Conservation (phyloP, 1,140 invertebrate genomes). For the Zaprionus ornatus region DNA sequence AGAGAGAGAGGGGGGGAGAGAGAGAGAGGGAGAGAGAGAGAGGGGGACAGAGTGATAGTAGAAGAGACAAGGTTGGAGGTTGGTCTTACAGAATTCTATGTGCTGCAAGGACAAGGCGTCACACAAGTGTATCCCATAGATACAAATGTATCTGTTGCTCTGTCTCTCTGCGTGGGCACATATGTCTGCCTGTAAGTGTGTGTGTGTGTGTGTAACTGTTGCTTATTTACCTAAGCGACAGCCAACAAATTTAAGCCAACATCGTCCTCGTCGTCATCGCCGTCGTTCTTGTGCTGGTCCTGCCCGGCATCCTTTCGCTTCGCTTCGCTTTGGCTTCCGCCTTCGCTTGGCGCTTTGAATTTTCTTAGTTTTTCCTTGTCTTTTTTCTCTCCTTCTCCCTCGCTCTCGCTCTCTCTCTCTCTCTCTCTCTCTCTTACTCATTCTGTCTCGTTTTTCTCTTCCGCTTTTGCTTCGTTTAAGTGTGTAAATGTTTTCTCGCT, state of each 20-base stretch:
- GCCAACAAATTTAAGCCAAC: constrained; percentile 47
- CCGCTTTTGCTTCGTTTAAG: constrained; percentile 47
- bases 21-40: too few species aligned
- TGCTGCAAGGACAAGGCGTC: constrained; percentile 18
- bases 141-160: constrained; percentile 11
- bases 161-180: background rate
- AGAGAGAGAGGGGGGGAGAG: background rate
- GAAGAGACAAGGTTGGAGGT: background rate
- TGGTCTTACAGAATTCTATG: constrained; percentile 1
- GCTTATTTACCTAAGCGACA: constrained; percentile 52
- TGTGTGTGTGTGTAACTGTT: constrained; percentile 31
- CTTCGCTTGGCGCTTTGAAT: constrained; percentile 2
- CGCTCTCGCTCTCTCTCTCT: background rate
- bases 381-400: background rate
- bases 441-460: constrained; percentile 1
- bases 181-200: background rate
- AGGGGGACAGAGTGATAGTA: background rate
- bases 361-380: constrained; percentile 13
- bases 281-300: background rate
- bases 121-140: constrained; percentile 22
- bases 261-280: constrained; percentile 19
- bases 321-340: constrained; percentile 5
- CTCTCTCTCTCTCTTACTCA: background rate
- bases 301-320: constrained; percentile 23
- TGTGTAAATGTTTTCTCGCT: constrained; percentile 55